Conservation (phyloP, 2,888 invertebrate genomes). For the Buathra laborator region DNA sequence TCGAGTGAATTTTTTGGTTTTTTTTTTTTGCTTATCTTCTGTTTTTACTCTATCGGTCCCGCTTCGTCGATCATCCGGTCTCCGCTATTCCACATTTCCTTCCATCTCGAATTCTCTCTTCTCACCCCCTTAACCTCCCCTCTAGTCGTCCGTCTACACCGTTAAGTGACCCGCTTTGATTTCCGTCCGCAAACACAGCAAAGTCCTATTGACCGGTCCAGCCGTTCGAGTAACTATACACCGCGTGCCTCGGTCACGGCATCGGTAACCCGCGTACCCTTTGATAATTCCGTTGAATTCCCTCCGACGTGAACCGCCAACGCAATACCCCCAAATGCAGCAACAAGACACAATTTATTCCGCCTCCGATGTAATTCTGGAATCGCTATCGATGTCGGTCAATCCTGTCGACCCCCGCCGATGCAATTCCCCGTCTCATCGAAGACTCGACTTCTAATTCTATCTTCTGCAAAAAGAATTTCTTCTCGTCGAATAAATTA, state of each 20-base stretch:
- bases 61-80: not conserved
- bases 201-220: slow-evolving; percentile 78
- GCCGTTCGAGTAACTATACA: slow-evolving; percentile 6
- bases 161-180: slow-evolving; percentile 83
- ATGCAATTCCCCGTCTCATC: not conserved
- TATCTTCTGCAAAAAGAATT: slow-evolving; percentile 20
- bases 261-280: slow-evolving; percentile 43
- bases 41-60: slow-evolving; percentile 45
- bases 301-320: slow-evolving; percentile 32
- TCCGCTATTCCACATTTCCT: slow-evolving; percentile 13
- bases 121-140: slow-evolving; percentile 68
- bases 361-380: slow-evolving; percentile 24
- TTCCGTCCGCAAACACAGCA: slow-evolving; percentile 81
- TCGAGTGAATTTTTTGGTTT: slow-evolving; percentile 1
- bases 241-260: not conserved
- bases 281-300: slow-evolving; percentile 40
- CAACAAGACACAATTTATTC: slow-evolving; percentile 51
- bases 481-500: slow-evolving; percentile 45
- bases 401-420: slow-evolving; percentile 43
- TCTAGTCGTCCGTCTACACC: slow-evolving; percentile 78
- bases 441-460: slow-evolving; percentile 43
- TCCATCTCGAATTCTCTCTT: slow-evolving; percentile 67
- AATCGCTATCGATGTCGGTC: slow-evolving; percentile 51
- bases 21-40: slow-evolving; percentile 1
- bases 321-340: not conserved